Evolutionary conservation across 2,113 vertebrate genomes (phyloP).

Genomic region (Serilophus lunatus): DNA sequence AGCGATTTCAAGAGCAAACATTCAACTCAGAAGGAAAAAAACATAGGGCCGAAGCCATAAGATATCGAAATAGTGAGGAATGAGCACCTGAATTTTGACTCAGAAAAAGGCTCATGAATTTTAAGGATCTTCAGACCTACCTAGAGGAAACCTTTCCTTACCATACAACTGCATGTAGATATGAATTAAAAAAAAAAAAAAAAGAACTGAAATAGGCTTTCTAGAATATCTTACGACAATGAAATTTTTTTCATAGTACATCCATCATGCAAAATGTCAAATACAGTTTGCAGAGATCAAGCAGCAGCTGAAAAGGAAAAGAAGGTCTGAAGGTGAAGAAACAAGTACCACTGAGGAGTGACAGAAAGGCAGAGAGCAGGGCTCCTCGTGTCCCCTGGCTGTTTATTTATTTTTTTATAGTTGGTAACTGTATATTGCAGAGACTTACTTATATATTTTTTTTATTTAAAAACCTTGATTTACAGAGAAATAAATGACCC

Average conservation of each 20-base stretch:
- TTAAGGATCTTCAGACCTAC: slow-evolving; percentile 13
- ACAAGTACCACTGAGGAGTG: not conserved
- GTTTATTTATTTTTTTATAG: slow-evolving; percentile 26
- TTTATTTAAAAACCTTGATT: not conserved
- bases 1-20: slow-evolving; percentile 30
- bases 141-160: not conserved
- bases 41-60: not conserved
- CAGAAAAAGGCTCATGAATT: slow-evolving; percentile 32
- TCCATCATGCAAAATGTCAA: slow-evolving; percentile 6
- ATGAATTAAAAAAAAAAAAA: not conserved
- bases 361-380: slow-evolving; percentile 21
- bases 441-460: not conserved
- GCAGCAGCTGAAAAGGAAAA: slow-evolving; percentile 6
- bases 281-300: not conserved
- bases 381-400: not conserved
- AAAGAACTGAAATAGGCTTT: not conserved
- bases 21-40: not conserved
- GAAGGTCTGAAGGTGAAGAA: slow-evolving; percentile 21
- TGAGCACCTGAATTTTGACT: not conserved
- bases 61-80: slow-evolving; percentile 6
- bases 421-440: not conserved
- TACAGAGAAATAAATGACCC: not conserved
- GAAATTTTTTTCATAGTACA: not conserved
- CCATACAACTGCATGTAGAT: not conserved
- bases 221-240: not conserved